These are phyloP conservation scores for Abramis brama DNA, from an alignment of 2,113 vertebrate genomes.

Conservation along the genomic window DNA sequence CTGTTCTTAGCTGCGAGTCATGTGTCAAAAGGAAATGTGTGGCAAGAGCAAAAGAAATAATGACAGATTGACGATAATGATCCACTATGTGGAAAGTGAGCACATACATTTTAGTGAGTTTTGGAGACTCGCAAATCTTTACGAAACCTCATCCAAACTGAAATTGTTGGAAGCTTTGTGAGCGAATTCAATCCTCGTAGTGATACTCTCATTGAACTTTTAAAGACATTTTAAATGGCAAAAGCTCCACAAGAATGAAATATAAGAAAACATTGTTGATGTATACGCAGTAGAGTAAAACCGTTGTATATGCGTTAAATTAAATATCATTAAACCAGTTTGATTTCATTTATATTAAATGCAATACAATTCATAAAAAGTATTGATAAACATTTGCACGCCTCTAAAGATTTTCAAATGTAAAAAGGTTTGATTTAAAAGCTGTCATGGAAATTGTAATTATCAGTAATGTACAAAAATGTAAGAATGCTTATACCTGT, in stretches of 20 bases:
- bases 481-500: background rate
- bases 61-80: background rate
- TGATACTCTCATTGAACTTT: background rate
- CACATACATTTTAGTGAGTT: background rate
- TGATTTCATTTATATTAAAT: background rate
- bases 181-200: background rate
- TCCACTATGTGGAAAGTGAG: constrained; percentile 1
- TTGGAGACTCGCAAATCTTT: background rate
- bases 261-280: background rate
- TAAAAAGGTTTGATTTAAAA: background rate
- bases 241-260: no score
- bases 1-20: background rate
- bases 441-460: background rate
- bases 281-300: background rate
- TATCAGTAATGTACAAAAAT: background rate
- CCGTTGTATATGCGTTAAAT: background rate
- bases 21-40: background rate
- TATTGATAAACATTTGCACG: background rate
- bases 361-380: background rate
- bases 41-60: background rate
- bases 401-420: background rate
- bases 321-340: background rate
- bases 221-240: no score
- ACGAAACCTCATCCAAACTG: background rate
- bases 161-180: background rate